phyloP scores from a whole-genome alignment of 2,113 vertebrate species.

The Rhinoderma darwinii region DNA sequence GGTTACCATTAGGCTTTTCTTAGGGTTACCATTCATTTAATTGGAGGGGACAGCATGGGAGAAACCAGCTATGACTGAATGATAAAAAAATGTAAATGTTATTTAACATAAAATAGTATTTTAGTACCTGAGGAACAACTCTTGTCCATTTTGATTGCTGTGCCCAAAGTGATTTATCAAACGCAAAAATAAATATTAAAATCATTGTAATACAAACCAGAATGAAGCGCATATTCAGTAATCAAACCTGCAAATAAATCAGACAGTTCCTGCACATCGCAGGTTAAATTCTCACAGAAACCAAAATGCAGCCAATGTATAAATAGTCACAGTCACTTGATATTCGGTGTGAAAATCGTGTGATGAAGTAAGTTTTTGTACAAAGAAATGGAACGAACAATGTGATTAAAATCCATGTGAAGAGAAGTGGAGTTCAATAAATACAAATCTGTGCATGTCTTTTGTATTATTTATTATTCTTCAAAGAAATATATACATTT shows the following conservation, averaged over 20 bases:
- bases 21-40: no score
- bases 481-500: background rate
- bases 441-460: background rate
- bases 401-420: background rate
- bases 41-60: no score
- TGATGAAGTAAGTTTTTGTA: conserved; percentile 4
- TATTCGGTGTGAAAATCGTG: conserved; percentile 37
- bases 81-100: no score
- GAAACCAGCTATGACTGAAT: no score
- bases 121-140: no score
- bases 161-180: no score
- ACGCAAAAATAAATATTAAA: no score
- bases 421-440: background rate
- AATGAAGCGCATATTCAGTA: background rate
- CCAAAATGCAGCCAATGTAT: background rate
- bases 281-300: conserved; percentile 37
- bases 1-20: no score
- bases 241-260: background rate
- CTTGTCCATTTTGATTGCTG: no score
- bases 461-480: background rate
- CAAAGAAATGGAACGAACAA: background rate
- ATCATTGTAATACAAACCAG: background rate
- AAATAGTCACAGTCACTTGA: conserved; percentile 36
- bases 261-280: background rate
- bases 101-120: no score